These are phyloP conservation scores for Ridgeia piscesae DNA, from an alignment of 1,140 invertebrate species.

Conservation along the genomic window DNA sequence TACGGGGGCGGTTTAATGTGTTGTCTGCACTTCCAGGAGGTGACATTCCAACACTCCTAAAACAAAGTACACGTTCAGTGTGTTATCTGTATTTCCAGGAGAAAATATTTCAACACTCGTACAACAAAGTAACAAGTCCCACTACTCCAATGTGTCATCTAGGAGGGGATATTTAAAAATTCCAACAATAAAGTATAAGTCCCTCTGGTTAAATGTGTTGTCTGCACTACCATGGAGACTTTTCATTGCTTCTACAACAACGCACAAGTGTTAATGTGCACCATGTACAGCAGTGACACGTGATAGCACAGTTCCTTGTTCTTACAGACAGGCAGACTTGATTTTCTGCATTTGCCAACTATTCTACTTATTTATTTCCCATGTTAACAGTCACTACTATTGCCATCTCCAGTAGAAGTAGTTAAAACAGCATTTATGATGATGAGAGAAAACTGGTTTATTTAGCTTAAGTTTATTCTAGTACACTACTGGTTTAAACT, in stretches of 20 bases:
- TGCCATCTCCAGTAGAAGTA: no score
- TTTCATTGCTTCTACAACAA: neutral
- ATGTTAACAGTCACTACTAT: no score
- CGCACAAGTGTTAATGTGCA: neutral
- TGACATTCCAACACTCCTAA: constrained; percentile 23
- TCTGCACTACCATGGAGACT: neutral
- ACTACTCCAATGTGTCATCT: constrained; percentile 80
- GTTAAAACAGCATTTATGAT: no score
- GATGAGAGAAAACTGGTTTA: no score
- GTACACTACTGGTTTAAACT: no score
- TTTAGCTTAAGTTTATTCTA: no score
- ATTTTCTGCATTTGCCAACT: no score
- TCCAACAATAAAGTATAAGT: neutral
- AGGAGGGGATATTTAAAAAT: constrained; percentile 60
- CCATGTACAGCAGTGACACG: no score
- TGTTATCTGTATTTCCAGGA: neutral
- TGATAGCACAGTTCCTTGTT: no score
- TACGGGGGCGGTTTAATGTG: constrained; percentile 81
- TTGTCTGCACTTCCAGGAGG: constrained; percentile 86
- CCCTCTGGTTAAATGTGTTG: neutral
- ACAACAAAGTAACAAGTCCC: neutral
- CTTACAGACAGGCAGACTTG: no score
- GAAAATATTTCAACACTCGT: neutral
- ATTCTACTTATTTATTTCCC: no score
- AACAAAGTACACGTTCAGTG: neutral